phyloP scores from a whole-genome alignment of 2,797 vertebrate species.

The Graptemys geographica region DNA sequence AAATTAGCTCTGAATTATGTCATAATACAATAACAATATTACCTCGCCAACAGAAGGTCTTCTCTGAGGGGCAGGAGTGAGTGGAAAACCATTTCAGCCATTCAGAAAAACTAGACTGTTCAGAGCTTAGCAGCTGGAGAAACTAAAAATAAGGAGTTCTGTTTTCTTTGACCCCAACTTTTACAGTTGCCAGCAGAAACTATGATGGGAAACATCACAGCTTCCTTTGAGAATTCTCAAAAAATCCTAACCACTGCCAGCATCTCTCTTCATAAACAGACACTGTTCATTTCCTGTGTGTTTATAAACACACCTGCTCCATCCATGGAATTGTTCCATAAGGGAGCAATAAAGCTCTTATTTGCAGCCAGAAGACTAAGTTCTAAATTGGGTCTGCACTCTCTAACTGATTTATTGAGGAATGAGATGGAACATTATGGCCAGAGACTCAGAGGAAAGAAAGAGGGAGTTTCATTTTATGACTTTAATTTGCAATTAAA shows the following conservation, averaged over 20 bases:
- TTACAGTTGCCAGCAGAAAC: slow-evolving; percentile 11
- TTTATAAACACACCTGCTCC: slow-evolving; percentile 77
- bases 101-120: neutral
- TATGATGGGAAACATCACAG: neutral
- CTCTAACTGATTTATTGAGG: slow-evolving; percentile 67
- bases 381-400: slow-evolving; percentile 56
- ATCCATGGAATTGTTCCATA: slow-evolving; percentile 58
- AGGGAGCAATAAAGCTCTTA: slow-evolving; percentile 62
- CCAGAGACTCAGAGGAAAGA: slow-evolving; percentile 5
- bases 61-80: neutral
- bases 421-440: slow-evolving; percentile 37
- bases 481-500: slow-evolving; percentile 64
- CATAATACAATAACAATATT: neutral
- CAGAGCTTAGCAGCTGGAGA: rapidly evolving
- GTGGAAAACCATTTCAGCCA: neutral
- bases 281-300: slow-evolving; percentile 60
- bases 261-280: slow-evolving; percentile 60
- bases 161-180: neutral
- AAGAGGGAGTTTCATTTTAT: slow-evolving; percentile 19
- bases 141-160: neutral
- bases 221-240: slow-evolving; percentile 68
- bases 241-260: slow-evolving; percentile 13
- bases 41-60: rapidly evolving
- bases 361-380: slow-evolving; percentile 69
- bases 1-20: neutral